Evolutionary conservation across 1,140 invertebrate species (phyloP).

Genomic region (Bombus pyrosoma): DNA sequence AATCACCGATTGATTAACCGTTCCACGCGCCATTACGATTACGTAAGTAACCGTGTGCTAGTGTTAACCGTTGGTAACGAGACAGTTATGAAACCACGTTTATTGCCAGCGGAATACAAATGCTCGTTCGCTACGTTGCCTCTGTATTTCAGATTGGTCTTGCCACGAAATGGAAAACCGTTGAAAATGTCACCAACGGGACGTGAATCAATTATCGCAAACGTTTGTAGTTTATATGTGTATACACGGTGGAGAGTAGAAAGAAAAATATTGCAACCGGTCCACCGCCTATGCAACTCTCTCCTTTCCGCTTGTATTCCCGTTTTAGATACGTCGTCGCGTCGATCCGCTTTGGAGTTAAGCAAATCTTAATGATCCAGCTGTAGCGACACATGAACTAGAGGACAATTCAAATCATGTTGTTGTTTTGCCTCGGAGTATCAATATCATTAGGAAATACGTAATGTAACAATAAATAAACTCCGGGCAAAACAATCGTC

Average conservation of each 20-base stretch:
- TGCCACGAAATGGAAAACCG: conserved; percentile 26
- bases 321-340: background rate
- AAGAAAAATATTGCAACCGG: conserved; percentile 53
- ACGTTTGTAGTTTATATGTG: background rate
- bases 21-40: background rate
- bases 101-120: conserved; percentile 13
- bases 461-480: too few relatives aligned
- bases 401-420: too few relatives aligned
- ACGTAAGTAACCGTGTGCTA: background rate
- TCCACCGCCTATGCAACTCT: conserved; percentile 33
- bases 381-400: too few relatives aligned
- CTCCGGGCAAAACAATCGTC: too few relatives aligned
- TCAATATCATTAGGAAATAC: too few relatives aligned
- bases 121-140: background rate
- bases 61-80: background rate
- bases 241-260: background rate
- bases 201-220: conserved; percentile 58
- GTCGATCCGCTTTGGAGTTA: background rate
- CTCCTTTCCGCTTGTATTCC: background rate
- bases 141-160: conserved; percentile 37
- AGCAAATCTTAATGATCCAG: background rate
- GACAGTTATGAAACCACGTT: conserved; percentile 47
- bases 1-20: conserved; percentile 3
- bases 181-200: conserved; percentile 47
- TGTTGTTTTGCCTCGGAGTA: too few relatives aligned